A percentile compares a stretch with the other conserved stretches of the same genome.
Evolutionary conservation across 1,140 invertebrate genomes (phyloP).

Genomic region (Paraescarpia echinospica): DNA sequence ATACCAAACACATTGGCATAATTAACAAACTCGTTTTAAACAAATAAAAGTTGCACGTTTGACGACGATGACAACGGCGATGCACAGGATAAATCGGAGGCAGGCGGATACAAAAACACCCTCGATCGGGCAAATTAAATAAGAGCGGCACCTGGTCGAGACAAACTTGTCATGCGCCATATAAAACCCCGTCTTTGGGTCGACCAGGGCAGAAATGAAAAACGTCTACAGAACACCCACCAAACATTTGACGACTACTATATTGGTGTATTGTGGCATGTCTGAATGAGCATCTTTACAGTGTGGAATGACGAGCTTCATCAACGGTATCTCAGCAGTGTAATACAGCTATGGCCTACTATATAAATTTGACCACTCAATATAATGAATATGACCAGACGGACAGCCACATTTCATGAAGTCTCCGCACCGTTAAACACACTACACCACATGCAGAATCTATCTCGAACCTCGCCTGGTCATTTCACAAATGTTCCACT

Average conservation of each 20-base stretch:
- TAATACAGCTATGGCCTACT: not conserved
- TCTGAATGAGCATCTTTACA: not conserved
- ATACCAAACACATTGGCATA: conserved; percentile 5
- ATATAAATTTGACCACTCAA: not conserved
- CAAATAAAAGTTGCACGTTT: not conserved
- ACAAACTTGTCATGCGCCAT: not conserved
- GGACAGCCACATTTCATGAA: not conserved
- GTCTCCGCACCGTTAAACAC: not conserved
- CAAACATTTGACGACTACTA: not conserved
- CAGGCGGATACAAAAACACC: not conserved
- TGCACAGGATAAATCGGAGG: not conserved
- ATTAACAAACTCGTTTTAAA: not conserved
- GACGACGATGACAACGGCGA: too few relatives aligned
- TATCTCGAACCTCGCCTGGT: not conserved
- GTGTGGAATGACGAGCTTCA: not conserved
- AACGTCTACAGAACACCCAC: not conserved
- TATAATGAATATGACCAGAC: not conserved
- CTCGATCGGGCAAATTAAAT: not conserved
- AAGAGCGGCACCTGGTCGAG: not conserved
- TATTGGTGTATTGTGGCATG: not conserved
- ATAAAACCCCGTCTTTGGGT: not conserved
- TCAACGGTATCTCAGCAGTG: not conserved
- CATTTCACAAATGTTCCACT: not conserved
- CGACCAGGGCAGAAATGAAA: not conserved
- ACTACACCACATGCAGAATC: not conserved